Evolutionary conservation across 2,113 vertebrate genomes (phyloP).

Genomic region (Amphilophus citrinellus): DNA sequence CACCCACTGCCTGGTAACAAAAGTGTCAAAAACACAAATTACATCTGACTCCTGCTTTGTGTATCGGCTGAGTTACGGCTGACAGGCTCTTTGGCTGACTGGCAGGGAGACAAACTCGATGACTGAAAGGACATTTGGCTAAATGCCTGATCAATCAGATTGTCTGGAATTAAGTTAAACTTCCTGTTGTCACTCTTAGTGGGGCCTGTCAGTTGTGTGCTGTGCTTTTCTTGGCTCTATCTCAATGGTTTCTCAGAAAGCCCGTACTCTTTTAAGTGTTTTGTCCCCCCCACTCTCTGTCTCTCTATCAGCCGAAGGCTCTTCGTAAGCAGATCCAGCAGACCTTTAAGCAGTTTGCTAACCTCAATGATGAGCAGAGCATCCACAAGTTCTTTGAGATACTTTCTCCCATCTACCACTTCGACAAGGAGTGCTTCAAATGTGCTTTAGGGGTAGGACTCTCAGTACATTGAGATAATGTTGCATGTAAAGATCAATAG

Average conservation of each 20-base stretch:
- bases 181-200: slow-evolving; percentile 47
- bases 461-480: background rate
- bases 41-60: background rate
- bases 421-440: slow-evolving; percentile 99
- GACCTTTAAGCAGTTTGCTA: slow-evolving; percentile 97
- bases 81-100: slow-evolving; percentile 24
- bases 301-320: slow-evolving; percentile 88
- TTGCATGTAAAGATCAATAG: slow-evolving; percentile 7
- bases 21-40: background rate
- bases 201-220: slow-evolving; percentile 10
- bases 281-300: background rate
- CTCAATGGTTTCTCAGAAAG: slow-evolving; percentile 12
- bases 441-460: slow-evolving; percentile 93
- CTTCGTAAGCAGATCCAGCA: slow-evolving; percentile 97
- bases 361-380: slow-evolving; percentile 97
- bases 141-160: slow-evolving; percentile 58
- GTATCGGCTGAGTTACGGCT: slow-evolving; percentile 1
- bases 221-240: slow-evolving; percentile 27
- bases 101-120: slow-evolving; percentile 24
- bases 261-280: background rate
- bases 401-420: slow-evolving; percentile 93
- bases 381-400: slow-evolving; percentile 99
- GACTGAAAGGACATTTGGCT: slow-evolving; percentile 49
- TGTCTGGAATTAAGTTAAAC: slow-evolving; percentile 48
- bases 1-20: background rate